Evolutionary conservation across 1,140 invertebrate genomes (phyloP).

Genomic region (Drosophila simulans): DNA sequence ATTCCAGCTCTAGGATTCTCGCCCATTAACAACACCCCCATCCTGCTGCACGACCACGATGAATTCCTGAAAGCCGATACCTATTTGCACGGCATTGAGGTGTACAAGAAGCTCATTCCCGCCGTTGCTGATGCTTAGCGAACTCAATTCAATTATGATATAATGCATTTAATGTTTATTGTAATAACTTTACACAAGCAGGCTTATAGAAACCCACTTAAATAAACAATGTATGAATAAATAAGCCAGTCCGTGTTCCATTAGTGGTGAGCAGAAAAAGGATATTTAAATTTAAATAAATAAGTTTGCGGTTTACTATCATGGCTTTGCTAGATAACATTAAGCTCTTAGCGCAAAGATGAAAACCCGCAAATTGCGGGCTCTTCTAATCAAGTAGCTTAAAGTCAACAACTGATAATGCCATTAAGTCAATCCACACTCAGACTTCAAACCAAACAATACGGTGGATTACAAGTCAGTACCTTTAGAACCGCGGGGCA

Average conservation of each 20-base stretch:
- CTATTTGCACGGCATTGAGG: conserved; percentile 90
- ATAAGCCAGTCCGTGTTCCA: not conserved
- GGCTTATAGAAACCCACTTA: not conserved
- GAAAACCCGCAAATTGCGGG: not conserved
- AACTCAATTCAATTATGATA: not conserved
- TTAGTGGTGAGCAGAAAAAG: not conserved
- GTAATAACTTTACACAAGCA: not conserved
- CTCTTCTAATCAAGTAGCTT: not conserved
- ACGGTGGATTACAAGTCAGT: conserved; percentile 9
- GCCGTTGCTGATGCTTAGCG: conserved; percentile 86
- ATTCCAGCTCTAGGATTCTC: conserved; percentile 92
- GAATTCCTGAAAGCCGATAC: conserved; percentile 89
- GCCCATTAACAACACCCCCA: conserved; percentile 91
- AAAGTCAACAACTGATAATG: conserved; percentile 33
- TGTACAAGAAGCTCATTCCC: conserved; percentile 88
- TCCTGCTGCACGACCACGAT: conserved; percentile 92
- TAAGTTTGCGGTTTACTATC: not conserved
- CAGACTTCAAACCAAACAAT: conserved; percentile 8
- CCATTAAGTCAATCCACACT: not conserved
- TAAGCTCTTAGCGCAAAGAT: not conserved
- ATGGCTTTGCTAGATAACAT: not conserved
- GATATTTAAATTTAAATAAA: not conserved
- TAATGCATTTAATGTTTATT: conserved; percentile 13
- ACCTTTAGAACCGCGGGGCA: not conserved
- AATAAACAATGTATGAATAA: not conserved